Base-by-base conservation (phyloP, 2,797 vertebrate genomes). In the Onychomys torridus region DNA sequence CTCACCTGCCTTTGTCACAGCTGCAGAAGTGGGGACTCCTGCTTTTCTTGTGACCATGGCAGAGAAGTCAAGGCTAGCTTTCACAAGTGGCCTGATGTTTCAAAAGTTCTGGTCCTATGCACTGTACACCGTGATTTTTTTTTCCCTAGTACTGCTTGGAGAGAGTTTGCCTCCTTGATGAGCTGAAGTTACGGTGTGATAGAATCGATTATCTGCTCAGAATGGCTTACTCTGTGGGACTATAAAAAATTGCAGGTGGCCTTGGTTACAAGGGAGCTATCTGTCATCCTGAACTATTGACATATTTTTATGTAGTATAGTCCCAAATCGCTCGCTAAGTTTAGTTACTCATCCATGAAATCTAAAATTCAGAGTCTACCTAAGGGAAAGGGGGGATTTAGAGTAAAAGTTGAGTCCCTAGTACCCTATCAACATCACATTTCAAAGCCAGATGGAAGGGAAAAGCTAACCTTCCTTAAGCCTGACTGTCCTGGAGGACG, bases 161-260 rank as follows among this genome's bases (percentile, higher is more conserved):
- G n/a, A 98, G 91, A 69, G 67, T 84, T 3, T 43, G 86, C 43
- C 88, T 96, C 83, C 43, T 63, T 57, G 49, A 73, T 65, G 90
- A 97, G 94, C 92, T 96, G 0, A 67, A 96, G 90, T 95, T 55
- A 40, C 95, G 97, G 93, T 94, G 96, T 69, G 96, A 86, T 14
- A 40, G 93, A 98, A 98, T 46, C 93, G 98, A 98, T 97, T 97
- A 89, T 86, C 93, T 97, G 89, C 97, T 98, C 96, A 96, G 84
- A 92, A 91, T 92, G 92, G 97, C 94, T 98, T 97, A 96, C 86
- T 78, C 71, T 93, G 49, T 92, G 95, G 27, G 78, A 94, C 76
- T 95, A 94, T 92, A 97, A 98, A 98, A 97, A 97, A 97, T 87
- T 96, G 93, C 97, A 97, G 96, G 92, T 98, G 96, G 98, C 93